Base-by-base conservation (phyloP, 2,888 invertebrate genomes). In the Ypsolopha scabrella region DNA sequence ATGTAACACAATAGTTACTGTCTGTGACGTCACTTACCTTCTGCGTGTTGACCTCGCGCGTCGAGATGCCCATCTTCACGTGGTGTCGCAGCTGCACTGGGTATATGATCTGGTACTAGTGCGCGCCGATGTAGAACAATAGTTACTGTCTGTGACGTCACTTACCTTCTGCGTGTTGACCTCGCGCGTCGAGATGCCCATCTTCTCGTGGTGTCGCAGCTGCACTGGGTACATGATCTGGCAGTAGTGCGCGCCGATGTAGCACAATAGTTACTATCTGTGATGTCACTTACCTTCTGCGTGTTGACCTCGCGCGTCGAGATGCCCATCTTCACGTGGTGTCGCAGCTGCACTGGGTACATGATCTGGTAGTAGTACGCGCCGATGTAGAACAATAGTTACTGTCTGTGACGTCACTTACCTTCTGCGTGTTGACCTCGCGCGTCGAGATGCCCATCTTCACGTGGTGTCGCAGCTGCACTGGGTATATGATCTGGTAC, bases 41-140 rank as follows among this genome's bases (percentile, higher is more conserved):
- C 78, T 92, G 91, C 76, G 92, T 90, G 88, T 93, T 93, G 85
- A 94, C 92, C 89, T 96, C 96, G 80, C 96, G 90, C 64, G 96
- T 96, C 66, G 95, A 96, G 80, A 96, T 96, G 83, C 96, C 96
- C 94, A 96, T 94, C 88, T 96, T 96, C 88, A 95, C 95, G 91
- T 96, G 96, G 86, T 96, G 95, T 58, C 96, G 92, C 80, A 96
- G 88, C 89, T 96, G 96, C 64, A 96, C 95, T 61, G 96, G 96
- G 88, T 96, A 96, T 69, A 96, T 95, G 83, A 96, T 96, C 88
- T 96, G 95, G 88, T 95, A 96, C 86, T 93, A 95, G 81, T 95
- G 93, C 58, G 93, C 92, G 64, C 95, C 95, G 83, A 96, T 95
- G 86, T 94, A 94, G 64, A 93, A 91, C 64, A 97, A 94, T 88